These are phyloP conservation scores for Neria commutata DNA, from an alignment of 2,888 invertebrate species.

Conservation along the genomic window DNA sequence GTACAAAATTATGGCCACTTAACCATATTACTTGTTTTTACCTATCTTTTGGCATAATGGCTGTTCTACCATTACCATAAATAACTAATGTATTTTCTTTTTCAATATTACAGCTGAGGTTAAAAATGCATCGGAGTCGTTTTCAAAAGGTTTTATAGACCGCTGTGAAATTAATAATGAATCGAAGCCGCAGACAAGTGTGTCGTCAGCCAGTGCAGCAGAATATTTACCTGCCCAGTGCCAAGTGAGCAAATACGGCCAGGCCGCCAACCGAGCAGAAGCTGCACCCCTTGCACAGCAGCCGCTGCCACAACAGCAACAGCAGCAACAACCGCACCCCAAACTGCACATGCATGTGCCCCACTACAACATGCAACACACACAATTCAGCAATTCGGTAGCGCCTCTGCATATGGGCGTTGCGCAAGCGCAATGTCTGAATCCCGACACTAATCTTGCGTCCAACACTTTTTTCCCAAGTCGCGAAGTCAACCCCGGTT, in stretches of 20 bases:
- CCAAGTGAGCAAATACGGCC: neutral
- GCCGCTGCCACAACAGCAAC: constrained; percentile 4
- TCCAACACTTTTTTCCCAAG: constrained; percentile 40
- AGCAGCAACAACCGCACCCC: constrained; percentile 10
- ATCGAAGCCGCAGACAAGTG: too few relatives aligned
- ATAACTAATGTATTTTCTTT: too few relatives aligned
- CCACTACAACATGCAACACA: constrained; percentile 34
- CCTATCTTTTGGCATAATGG: too few relatives aligned
- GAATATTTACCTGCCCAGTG: neutral
- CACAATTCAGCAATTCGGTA: constrained; percentile 31
- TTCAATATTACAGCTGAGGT: too few relatives aligned
- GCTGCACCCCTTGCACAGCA: constrained; percentile 12
- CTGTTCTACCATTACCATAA: too few relatives aligned
- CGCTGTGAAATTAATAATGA: too few relatives aligned
- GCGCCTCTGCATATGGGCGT: constrained; percentile 34
- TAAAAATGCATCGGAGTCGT: too few relatives aligned
- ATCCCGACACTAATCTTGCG: constrained; percentile 30
- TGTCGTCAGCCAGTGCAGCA: too few relatives aligned
- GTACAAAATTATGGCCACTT: too few relatives aligned
- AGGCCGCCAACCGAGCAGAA: constrained; percentile 7
- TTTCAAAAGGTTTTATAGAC: too few relatives aligned
- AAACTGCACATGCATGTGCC: constrained; percentile 8
- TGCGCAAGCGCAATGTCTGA: constrained; percentile 34
- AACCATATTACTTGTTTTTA: too few relatives aligned
- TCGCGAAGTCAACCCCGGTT: constrained; percentile 42